These are phyloP conservation scores for Xylota sylvarum DNA, from an alignment of 2,888 invertebrate species.

Conservation along the genomic window DNA sequence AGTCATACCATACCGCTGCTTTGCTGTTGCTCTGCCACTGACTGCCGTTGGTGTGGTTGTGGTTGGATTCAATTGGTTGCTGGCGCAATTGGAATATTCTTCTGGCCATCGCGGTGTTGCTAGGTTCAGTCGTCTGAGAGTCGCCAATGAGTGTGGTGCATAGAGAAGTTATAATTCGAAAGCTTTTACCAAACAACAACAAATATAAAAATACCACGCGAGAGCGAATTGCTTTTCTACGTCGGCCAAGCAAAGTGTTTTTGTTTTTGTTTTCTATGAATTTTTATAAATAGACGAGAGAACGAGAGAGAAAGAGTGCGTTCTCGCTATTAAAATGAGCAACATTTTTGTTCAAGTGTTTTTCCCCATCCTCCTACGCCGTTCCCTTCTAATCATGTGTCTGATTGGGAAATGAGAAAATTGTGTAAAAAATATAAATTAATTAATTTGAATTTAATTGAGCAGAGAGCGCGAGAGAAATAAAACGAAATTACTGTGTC, in stretches of 20 bases:
- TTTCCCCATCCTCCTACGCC: slow-evolving; percentile 8
- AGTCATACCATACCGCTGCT: slow-evolving; percentile 33
- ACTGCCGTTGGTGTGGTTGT: slow-evolving; percentile 47
- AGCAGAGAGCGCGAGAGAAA: slow-evolving; percentile 32
- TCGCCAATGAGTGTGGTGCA: slow-evolving; percentile 71
- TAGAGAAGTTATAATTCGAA: slow-evolving; percentile 10
- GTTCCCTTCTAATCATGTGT: background rate
- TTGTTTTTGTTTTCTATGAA: slow-evolving; percentile 26
- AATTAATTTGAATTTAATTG: slow-evolving; percentile 75
- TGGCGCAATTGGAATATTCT: slow-evolving; percentile 75
- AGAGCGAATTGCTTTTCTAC: slow-evolving; percentile 36
- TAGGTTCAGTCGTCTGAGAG: slow-evolving; percentile 74
- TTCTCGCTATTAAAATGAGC: slow-evolving; percentile 19
- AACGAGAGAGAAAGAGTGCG: slow-evolving; percentile 41
- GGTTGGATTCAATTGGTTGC: slow-evolving; percentile 63
- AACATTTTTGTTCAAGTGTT: slow-evolving; percentile 24
- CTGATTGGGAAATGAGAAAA: slow-evolving; percentile 60
- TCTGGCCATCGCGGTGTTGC: slow-evolving; percentile 76
- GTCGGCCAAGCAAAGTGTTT: slow-evolving; percentile 50
- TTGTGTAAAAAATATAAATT: slow-evolving; percentile 51
- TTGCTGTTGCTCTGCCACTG: slow-evolving; percentile 33
- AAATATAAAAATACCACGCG: slow-evolving; percentile 47
- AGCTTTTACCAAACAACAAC: slow-evolving; percentile 46
- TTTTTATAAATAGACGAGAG: slow-evolving; percentile 57
- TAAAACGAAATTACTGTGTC: slow-evolving; percentile 66